Percentiles rank a stretch among this genome's conserved stretches.
Conservation (phyloP, 2,797 vertebrate genomes). For the Hyperoplus immaculatus region DNA sequence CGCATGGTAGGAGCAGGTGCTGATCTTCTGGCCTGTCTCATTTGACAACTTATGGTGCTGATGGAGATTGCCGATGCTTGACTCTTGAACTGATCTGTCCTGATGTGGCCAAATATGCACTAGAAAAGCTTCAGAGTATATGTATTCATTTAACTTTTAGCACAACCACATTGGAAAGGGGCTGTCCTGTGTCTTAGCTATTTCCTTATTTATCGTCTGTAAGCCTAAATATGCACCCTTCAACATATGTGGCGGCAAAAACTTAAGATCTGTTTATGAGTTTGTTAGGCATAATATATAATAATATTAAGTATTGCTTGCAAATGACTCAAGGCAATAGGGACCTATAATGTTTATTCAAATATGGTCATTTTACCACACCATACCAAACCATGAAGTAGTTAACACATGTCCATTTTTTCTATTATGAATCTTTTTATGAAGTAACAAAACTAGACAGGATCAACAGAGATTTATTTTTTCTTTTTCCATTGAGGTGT, state of each 20-base stretch:
- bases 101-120: constrained; percentile 59
- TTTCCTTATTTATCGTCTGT: constrained; percentile 6
- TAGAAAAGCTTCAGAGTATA: constrained; percentile 32
- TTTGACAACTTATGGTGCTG: constrained; percentile 64
- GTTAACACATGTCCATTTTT: not conserved
- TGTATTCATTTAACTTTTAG: constrained; percentile 18
- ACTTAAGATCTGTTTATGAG: not conserved
- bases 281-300: not conserved
- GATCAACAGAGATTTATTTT: not conserved
- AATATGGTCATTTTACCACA: too few relatives aligned
- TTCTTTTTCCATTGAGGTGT: not conserved
- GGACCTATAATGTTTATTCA: too few relatives aligned
- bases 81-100: constrained; percentile 61
- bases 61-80: constrained; percentile 60
- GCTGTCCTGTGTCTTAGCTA: not conserved
- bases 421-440: not conserved
- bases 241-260: not conserved
- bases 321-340: too few relatives aligned
- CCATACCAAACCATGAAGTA: too few relatives aligned
- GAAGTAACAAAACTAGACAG: not conserved
- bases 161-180: not conserved
- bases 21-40: constrained; percentile 70
- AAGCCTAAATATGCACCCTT: not conserved
- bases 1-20: constrained; percentile 68
- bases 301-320: too few relatives aligned